Evolutionary conservation across 2,888 invertebrate genomes (phyloP).

Genomic region (Xanthia togata): DNA sequence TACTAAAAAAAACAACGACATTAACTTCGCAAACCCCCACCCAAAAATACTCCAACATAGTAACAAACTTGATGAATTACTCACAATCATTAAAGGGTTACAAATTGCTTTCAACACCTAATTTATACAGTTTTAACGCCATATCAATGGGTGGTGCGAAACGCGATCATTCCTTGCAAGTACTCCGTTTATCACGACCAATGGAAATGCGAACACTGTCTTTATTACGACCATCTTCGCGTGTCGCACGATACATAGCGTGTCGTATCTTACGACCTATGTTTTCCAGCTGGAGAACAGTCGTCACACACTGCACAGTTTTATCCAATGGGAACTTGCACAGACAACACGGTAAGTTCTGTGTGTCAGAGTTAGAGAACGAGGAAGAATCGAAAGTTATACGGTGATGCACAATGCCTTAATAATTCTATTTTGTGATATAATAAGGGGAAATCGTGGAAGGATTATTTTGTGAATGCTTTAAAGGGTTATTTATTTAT

Average conservation of each 20-base stretch:
- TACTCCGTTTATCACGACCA: constrained; percentile 75
- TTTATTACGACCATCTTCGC: constrained; percentile 74
- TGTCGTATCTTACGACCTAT: constrained; percentile 61
- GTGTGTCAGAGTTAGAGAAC: constrained; percentile 13
- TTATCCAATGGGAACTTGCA: constrained; percentile 5
- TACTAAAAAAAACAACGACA: neutral
- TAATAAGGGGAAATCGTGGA: constrained; percentile 45
- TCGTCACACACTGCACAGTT: constrained; percentile 32
- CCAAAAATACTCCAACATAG: neutral
- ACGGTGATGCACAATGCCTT: constrained; percentile 57
- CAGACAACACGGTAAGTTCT: constrained; percentile 29
- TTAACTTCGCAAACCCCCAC: neutral
- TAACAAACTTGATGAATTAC: constrained; percentile 50
- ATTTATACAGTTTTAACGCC: constrained; percentile 71
- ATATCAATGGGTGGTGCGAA: constrained; percentile 66
- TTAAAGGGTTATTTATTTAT: constrained; percentile 45
- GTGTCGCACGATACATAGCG: constrained; percentile 80
- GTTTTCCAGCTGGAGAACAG: constrained; percentile 50
- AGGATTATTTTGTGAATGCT: constrained; percentile 43
- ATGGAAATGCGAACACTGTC: constrained; percentile 71
- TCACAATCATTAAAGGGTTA: constrained; percentile 59
- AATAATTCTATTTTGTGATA: constrained; percentile 63
- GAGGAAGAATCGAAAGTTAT: constrained; percentile 69
- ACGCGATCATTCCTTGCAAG: constrained; percentile 71
- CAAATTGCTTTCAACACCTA: constrained; percentile 66